Evolutionary conservation across 2,888 invertebrate species (phyloP).

Genomic region (Criorhina ranunculi): DNA sequence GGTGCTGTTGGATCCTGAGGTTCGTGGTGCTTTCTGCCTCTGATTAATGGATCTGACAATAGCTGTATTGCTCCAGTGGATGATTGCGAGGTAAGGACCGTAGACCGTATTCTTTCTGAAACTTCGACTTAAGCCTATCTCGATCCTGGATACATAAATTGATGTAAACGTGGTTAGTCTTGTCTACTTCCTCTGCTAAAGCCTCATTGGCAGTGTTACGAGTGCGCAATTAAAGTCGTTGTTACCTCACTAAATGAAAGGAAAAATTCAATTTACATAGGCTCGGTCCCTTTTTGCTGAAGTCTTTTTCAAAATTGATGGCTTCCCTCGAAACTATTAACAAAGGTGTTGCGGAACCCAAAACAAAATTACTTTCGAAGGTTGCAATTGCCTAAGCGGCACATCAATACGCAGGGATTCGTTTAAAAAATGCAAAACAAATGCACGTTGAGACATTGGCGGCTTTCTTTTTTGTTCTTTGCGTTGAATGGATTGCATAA

Average conservation of each 20-base stretch:
- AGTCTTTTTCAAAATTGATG: conserved; percentile 3
- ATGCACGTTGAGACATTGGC: conserved; percentile 52
- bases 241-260: conserved; percentile 22
- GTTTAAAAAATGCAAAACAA: conserved; percentile 62
- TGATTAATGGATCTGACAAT: too few relatives aligned
- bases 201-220: too few relatives aligned
- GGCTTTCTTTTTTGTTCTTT: conserved; percentile 62
- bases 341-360: conserved; percentile 33
- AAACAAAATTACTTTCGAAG: conserved; percentile 56
- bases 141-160: too few relatives aligned
- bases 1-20: too few relatives aligned
- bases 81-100: too few relatives aligned
- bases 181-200: too few relatives aligned
- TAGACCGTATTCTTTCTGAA: too few relatives aligned
- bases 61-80: too few relatives aligned
- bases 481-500: conserved; percentile 58
- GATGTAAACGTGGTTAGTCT: too few relatives aligned
- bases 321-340: neutral
- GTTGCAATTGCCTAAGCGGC: conserved; percentile 58
- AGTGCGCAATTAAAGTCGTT: neutral
- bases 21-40: too few relatives aligned
- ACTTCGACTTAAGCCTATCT: too few relatives aligned
- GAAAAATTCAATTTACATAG: conserved; percentile 53
- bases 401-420: conserved; percentile 59
- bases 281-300: conserved; percentile 20